Evolutionary conservation across 2,888 invertebrate genomes (phyloP).

Genomic region (Helobdella robusta): DNA sequence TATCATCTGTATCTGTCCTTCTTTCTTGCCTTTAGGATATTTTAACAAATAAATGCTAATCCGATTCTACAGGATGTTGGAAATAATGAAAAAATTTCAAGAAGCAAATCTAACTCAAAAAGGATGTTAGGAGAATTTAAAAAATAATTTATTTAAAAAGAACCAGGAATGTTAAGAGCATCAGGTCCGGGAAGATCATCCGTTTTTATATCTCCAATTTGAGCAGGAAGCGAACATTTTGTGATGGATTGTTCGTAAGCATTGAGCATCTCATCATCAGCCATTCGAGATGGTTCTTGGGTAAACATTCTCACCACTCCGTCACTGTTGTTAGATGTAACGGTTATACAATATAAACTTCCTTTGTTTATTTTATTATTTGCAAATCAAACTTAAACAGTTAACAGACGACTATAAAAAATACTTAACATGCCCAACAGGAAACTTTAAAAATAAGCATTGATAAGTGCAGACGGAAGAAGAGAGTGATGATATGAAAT

Average conservation of each 20-base stretch:
- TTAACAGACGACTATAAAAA: too few relatives aligned
- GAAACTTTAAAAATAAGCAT: too few relatives aligned
- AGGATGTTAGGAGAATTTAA: too few relatives aligned
- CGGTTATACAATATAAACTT: neutral
- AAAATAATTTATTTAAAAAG: too few relatives aligned
- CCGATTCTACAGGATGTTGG: too few relatives aligned
- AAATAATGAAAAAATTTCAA: too few relatives aligned
- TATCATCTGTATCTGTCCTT: conserved; percentile 77
- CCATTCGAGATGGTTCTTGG: conserved; percentile 56
- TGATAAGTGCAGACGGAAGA: too few relatives aligned
- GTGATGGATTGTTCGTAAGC: conserved; percentile 66
- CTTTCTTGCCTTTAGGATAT: conserved; percentile 52
- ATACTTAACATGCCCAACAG: too few relatives aligned
- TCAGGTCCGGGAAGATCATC: conserved; percentile 77
- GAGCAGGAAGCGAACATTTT: conserved; percentile 53
- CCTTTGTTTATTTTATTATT: neutral
- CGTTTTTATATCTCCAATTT: conserved; percentile 72
- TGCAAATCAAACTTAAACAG: neutral
- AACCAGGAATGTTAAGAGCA: conserved; percentile 66
- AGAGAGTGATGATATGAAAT: too few relatives aligned
- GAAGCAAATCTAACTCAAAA: too few relatives aligned
- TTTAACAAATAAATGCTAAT: too few relatives aligned
- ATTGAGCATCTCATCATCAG: conserved; percentile 57
- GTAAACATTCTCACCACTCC: conserved; percentile 78
- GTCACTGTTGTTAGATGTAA: conserved; percentile 59